Evolutionary conservation across 2,797 vertebrate species (phyloP).

Genomic region (Allenopithecus nigroviridis): DNA sequence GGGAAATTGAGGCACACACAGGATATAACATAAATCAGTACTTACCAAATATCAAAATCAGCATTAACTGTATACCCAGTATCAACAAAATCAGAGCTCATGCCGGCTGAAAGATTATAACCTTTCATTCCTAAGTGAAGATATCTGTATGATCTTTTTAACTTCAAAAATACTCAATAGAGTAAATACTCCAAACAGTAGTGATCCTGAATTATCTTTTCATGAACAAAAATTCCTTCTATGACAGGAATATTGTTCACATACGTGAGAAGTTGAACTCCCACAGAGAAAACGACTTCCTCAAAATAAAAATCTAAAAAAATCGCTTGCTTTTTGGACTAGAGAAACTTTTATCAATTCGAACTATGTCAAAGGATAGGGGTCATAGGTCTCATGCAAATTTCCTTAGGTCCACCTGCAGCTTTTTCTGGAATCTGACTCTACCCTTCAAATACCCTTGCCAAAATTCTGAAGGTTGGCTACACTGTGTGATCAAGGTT

Average conservation of each 20-base stretch:
- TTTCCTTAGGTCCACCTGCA: neutral
- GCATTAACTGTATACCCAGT: neutral
- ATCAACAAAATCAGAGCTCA: neutral
- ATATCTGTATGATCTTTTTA: neutral
- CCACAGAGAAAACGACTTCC: neutral
- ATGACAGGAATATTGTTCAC: neutral
- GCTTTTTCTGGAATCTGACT: neutral
- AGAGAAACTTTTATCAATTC: neutral
- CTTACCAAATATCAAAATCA: neutral
- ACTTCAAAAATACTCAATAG: neutral
- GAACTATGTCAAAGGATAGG: neutral
- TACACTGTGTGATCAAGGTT: neutral
- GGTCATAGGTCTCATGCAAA: neutral
- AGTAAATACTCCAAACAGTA: neutral
- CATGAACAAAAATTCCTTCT: neutral
- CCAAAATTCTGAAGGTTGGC: neutral
- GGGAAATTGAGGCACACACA: neutral
- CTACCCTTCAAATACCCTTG: neutral
- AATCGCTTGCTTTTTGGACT: neutral
- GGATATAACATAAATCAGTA: neutral
- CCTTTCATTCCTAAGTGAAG: neutral
- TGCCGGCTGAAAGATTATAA: neutral
- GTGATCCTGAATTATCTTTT: slow-evolving; percentile 6
- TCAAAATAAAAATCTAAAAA: slow-evolving; percentile 16
- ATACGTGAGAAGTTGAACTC: neutral